phyloP scores from a whole-genome alignment of 2,888 invertebrate species.

The Clanis bilineata region DNA sequence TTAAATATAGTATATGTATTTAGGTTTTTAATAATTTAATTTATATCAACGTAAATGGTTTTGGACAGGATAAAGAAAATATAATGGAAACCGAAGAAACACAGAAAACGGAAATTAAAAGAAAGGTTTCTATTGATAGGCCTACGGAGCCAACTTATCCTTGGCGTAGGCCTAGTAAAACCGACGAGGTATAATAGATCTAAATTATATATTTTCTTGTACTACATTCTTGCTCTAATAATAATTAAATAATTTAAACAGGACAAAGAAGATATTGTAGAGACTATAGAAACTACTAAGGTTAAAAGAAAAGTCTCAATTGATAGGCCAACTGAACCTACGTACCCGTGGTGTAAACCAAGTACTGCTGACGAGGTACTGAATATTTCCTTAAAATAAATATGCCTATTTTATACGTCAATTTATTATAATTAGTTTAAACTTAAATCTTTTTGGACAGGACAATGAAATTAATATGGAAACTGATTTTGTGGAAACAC shows the following conservation, averaged over 20 bases:
- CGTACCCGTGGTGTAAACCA: constrained; percentile 21
- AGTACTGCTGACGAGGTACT: constrained; percentile 15
- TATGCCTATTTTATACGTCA: background rate
- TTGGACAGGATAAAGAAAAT: constrained; percentile 14
- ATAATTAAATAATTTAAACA: constrained; percentile 22
- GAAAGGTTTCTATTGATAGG: constrained; percentile 37
- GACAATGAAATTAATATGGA: constrained; percentile 34
- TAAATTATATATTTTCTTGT: background rate
- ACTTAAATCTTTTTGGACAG: constrained; percentile 23
- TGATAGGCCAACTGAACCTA: constrained; percentile 35
- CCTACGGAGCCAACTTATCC: constrained; percentile 35
- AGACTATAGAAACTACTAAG: constrained; percentile 24
- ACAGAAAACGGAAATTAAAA: constrained; percentile 38
- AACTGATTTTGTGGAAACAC: constrained; percentile 36
- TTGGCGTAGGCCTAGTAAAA: constrained; percentile 38
- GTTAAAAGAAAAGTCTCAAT: constrained; percentile 32
- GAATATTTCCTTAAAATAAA: constrained; percentile 4
- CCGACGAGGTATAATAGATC: constrained; percentile 36
- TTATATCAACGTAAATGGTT: background rate
- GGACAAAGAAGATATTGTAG: constrained; percentile 37
- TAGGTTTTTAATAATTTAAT: background rate
- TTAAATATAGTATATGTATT: too few species aligned
- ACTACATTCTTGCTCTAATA: background rate
- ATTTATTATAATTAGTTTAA: background rate
- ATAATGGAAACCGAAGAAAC: constrained; percentile 24